Conservation (phyloP, 2,888 invertebrate species). For the Euplexia lucipara region DNA sequence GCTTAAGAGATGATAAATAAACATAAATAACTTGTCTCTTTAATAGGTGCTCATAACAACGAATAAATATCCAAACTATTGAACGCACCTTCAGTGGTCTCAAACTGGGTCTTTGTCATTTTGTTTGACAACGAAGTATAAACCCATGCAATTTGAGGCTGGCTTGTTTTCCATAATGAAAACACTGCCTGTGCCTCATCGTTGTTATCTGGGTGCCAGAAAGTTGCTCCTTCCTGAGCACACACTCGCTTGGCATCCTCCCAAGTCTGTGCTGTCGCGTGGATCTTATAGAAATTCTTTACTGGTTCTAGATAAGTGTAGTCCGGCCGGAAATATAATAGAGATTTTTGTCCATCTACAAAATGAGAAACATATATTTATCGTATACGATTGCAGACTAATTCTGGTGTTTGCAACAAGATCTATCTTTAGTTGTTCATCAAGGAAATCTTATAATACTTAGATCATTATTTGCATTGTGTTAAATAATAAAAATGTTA, state of each 20-base stretch:
- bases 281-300: slow-evolving; percentile 80
- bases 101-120: background rate
- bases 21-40: no score
- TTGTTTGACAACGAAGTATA: slow-evolving; percentile 74
- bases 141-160: slow-evolving; percentile 54
- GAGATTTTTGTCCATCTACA: slow-evolving; percentile 74
- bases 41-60: no score
- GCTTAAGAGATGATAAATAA: no score
- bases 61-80: no score
- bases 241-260: slow-evolving; percentile 76
- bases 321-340: slow-evolving; percentile 79
- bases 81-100: background rate
- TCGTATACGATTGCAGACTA: no score
- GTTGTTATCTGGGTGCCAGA: slow-evolving; percentile 78
- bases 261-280: slow-evolving; percentile 80
- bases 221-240: slow-evolving; percentile 74
- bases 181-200: slow-evolving; percentile 72
- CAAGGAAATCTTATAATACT: no score
- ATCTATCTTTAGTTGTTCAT: no score
- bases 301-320: slow-evolving; percentile 74
- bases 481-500: no score
- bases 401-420: no score
- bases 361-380: no score
- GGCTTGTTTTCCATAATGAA: slow-evolving; percentile 68
- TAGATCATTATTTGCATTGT: no score